Evolutionary conservation across 1,140 invertebrate genomes (phyloP), one percentile per base, ranked within the genome.

Genomic region (Hycleus cichorii): DNA sequence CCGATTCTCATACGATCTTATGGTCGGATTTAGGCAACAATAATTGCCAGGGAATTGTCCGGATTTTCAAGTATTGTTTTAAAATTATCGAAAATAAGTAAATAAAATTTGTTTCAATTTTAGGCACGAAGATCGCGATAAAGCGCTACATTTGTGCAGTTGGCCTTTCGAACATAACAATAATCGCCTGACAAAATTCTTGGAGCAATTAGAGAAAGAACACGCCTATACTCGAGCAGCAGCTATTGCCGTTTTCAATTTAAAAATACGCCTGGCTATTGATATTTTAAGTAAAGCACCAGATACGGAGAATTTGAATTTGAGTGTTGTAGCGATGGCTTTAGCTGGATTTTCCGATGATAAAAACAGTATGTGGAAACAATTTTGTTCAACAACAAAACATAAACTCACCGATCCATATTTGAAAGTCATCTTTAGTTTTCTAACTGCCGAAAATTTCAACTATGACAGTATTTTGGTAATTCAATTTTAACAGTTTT

Each of bases 381-480:
- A 88, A 77, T 87, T 86, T 60, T 94, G 91, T 68, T 77, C 79
- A 1, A 78, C 77, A 39, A 83, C 90, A 2, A 80, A 82, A 58
- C 76, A 79, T 61, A 85, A 89, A 67, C 78, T 97, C 24, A 80
- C 81, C 4, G 88, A 96, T 80, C 89, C 94, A 2, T 95, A 97
- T 77, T 80, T 98, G 39, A 81, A 91, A 67, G 91, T 91, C 2
- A 88, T 95, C 66, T 96, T 97, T 80, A 83, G 87, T 25, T 97
- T 97, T 77, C 80, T 97, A 8, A 91, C 92, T 0, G 84, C 87
- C 44, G 85, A 91, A 32, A 82, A 83, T 65, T 85, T 88, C 58
- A 85, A 83, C 62, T 93, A 89, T 67, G 87, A 91, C 52, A 82
- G 81, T 63, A 86, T 95, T 67, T 75, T 94, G 76, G 89, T 92